phyloP scores from a whole-genome alignment of 1,140 invertebrate species.

The Bombus confusus region DNA sequence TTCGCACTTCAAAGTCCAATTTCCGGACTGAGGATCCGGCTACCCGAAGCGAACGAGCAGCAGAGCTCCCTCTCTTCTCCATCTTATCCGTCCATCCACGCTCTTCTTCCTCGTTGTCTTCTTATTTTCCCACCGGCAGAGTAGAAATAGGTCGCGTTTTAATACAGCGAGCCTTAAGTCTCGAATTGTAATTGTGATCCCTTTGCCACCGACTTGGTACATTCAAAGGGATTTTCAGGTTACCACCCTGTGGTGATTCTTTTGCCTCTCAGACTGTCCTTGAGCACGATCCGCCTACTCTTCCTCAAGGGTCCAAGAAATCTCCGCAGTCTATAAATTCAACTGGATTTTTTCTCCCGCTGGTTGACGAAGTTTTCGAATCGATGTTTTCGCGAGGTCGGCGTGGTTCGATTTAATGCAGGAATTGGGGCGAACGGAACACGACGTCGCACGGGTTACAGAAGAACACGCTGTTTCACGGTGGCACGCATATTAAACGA shows the following conservation, averaged over 20 bases:
- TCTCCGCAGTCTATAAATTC: background rate
- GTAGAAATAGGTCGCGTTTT: constrained; percentile 41
- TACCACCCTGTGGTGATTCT: too few relatives aligned
- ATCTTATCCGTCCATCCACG: background rate
- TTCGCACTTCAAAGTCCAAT: constrained; percentile 53
- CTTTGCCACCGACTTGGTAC: background rate
- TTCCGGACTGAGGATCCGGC: constrained; percentile 21
- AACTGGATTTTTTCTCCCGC: background rate
- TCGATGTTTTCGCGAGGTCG: background rate
- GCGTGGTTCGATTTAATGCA: constrained; percentile 6
- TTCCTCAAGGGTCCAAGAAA: too few relatives aligned
- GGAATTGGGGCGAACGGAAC: constrained; percentile 15
- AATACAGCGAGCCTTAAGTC: constrained; percentile 15
- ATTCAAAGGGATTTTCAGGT: constrained; percentile 3
- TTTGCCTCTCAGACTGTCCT: too few relatives aligned
- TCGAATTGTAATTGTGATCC: constrained; percentile 43
- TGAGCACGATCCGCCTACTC: too few relatives aligned
- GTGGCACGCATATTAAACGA: constrained; percentile 54
- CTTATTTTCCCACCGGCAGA: background rate
- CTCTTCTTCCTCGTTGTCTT: background rate
- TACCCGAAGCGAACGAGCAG: background rate
- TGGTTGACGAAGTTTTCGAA: background rate
- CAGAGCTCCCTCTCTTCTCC: background rate
- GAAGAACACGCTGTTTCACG: constrained; percentile 26
- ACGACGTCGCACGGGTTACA: too few relatives aligned